Evolutionary conservation across 2,797 vertebrate genomes (phyloP), one percentile per base, ranked within the genome.

Genomic region (Decapterus maruadsi): DNA sequence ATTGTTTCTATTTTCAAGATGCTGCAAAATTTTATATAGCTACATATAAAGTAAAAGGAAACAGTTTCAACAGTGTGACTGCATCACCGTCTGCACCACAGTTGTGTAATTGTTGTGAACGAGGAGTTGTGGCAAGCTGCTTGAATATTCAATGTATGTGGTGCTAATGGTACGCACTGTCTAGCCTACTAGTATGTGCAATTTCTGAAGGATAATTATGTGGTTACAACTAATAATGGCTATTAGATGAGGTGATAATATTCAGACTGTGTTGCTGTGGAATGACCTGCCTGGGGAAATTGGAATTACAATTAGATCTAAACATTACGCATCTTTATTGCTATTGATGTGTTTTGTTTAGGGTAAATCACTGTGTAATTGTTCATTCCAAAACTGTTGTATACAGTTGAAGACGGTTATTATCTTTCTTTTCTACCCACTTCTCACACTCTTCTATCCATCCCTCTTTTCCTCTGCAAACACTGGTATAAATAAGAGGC

Each of bases 291-390:
- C 45, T 3, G 17, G 59, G 46, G n/a, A 61, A 22, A 59, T 43
- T 11, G 29, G 4, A 73, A 19, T 2, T 0, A 4, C 42, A 10
- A 57, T 66, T 34, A 67, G n/a, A 36, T 55, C 50, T 10, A 2
- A 59, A 59, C 62, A 43, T 43, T 16, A 17, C 50, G 43, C 16
- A 22, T 11, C 65, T 29, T 57, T 36, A 73, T 20, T 26, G 43
- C 46, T 36, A n/a, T 10, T 43, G 53, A 31, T 74, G 22, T 4
- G 0, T 58, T 59, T 72, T 17, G 58, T 31, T 56, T 54, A 45
- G 8, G 14, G 19, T 72, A 66, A 55, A 55, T 66, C 40, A 17
- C 12, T 6, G 46, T 17, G 45, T 42, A 69, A 26, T 60, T 55
- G 45, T 59, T 64, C 6, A 16, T 68, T 48, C 2, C 20, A 26